Evolutionary conservation across 2,113 vertebrate species (phyloP), one percentile per base, ranked within the genome.

Genomic region (Tachysurus fulvidraco): DNA sequence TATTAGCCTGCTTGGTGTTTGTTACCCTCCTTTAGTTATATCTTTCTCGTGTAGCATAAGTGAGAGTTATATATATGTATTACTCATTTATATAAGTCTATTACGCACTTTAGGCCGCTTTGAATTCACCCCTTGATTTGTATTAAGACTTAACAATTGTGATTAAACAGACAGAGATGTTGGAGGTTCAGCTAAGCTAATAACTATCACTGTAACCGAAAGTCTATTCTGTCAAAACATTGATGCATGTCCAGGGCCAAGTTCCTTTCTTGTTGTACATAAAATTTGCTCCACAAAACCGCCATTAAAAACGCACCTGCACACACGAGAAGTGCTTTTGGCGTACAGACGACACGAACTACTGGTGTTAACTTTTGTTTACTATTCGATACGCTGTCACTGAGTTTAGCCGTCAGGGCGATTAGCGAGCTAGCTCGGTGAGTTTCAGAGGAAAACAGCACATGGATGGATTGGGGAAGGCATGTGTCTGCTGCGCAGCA

Each of bases 401-500:
- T 41, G 0, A 12, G 5, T 25, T 62, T 65, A 52, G 77, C 77
- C 0, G 23, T 59, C 28, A 25, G 14, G 52, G 52, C 7, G 65
- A 14, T 84, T 59, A 83, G 80, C 62, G 36, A 9, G 76, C 60
- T 86, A 81, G 85, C 74, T 82, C 64, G 88, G 64, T 23, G 25
- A 76, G 65, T 65, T 36, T 62, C 79, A 52, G 83, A 64, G 88
- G 84, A 89, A 89, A 89, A 79, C 90, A 88, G 90, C 90, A 91
- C 90, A 91, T 90, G 90, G 90, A 90, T 90, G 86, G 44, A 50
- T 36, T 36, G 36, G 36, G 46, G 73, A 84, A 88, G 62, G 84
- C 90, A 86, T 89, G 90, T 89, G 83, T 60, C 80, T 89, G 54
- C 83, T 87, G 83, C 78, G 86, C 77, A 89, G 86, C 86, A 88